Evolutionary conservation across 30 jellyfish, hydroid and myxozoan species (phyloP).

Genomic region (Aurelia coerulea): DNA sequence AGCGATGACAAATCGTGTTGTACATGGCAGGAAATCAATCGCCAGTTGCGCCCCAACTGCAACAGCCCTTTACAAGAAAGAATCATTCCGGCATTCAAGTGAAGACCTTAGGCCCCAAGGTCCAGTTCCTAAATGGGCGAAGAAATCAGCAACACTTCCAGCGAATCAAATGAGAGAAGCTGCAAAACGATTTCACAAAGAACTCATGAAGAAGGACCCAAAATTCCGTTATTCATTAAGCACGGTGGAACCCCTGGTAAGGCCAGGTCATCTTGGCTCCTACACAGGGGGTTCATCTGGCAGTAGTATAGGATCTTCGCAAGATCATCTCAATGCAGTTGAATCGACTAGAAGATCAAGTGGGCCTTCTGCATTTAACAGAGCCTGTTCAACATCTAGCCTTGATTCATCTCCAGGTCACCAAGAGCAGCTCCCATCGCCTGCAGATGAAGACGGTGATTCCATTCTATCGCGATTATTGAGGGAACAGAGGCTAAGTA

Average conservation of each 20-base stretch:
- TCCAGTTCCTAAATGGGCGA: conserved; percentile 2
- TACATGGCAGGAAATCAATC: conserved; percentile 63
- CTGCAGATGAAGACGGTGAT: conserved; percentile 55
- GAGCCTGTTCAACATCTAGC: conserved; percentile 68
- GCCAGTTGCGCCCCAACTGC: conserved; percentile 59
- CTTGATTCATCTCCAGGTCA: conserved; percentile 61
- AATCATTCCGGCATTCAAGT: conserved; percentile 77
- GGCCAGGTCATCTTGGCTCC: conserved; percentile 54
- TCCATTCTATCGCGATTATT: conserved; percentile 83
- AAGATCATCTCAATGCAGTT: conserved; percentile 23
- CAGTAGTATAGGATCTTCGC: conserved; percentile 53
- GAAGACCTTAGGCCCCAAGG: conserved; percentile 82
- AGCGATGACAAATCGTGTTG: conserved; percentile 1
- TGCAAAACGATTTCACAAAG: conserved; percentile 91
- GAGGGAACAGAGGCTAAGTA: conserved; percentile 72
- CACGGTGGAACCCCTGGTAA: conserved; percentile 31
- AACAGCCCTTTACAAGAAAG: conserved; percentile 24
- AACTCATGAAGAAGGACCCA: conserved; percentile 85
- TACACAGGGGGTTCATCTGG: conserved; percentile 66
- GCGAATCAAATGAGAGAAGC: conserved; percentile 96
- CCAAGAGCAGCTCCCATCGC: conserved; percentile 31
- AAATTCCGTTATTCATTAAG: conserved; percentile 85
- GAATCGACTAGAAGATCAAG: conserved; percentile 59
- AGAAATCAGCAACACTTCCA: conserved; percentile 61
- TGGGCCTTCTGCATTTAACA: conserved; percentile 51